These are phyloP conservation scores for Rhynchonycteris naso DNA, from an alignment of 2,797 vertebrate species.

Conservation along the genomic window DNA sequence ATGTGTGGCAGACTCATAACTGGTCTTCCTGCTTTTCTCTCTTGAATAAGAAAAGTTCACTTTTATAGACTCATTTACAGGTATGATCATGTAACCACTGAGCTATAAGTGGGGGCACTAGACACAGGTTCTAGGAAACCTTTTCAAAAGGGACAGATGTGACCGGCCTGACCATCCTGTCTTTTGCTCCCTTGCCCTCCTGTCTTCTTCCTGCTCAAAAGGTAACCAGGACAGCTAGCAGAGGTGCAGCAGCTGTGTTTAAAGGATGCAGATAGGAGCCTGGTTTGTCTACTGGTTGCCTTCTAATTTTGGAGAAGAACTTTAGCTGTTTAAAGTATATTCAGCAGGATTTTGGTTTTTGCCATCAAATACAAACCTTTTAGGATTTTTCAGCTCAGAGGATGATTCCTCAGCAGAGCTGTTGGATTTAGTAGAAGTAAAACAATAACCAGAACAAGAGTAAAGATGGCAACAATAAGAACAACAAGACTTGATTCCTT, in stretches of 20 bases:
- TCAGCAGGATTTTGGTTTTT: not conserved
- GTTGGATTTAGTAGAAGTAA: not conserved
- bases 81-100: not conserved
- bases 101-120: not conserved
- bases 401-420: not conserved
- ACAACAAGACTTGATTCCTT: not conserved
- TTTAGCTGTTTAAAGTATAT: not conserved
- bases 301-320: not conserved
- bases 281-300: accelerated
- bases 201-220: not conserved
- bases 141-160: not conserved
- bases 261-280: not conserved
- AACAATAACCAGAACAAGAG: not conserved
- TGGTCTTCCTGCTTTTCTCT: not conserved
- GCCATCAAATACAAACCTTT: not conserved
- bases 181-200: not conserved
- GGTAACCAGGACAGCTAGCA: not conserved
- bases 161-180: not conserved
- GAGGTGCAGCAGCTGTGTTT: not conserved
- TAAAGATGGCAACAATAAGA: not conserved
- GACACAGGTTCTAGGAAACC: not conserved
- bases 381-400: not conserved
- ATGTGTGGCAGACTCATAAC: not conserved
- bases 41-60: not conserved
- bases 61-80: not conserved